Evolutionary conservation across 2,888 invertebrate species (phyloP).

Genomic region (Mylabris sibirica): DNA sequence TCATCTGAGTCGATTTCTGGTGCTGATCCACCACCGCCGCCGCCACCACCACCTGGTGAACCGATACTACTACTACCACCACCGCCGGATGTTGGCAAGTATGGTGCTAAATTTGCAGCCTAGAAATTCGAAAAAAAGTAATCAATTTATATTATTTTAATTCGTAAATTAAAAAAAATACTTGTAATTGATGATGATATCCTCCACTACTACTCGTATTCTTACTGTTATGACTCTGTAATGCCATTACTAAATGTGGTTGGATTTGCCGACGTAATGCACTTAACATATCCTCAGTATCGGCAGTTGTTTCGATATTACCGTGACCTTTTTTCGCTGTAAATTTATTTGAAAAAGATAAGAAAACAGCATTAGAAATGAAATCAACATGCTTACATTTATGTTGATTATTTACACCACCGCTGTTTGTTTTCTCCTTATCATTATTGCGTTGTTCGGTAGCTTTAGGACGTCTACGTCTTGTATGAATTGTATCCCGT

Average conservation of each 20-base stretch:
- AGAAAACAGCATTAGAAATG: no score
- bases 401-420: conserved; percentile 25
- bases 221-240: conserved; percentile 64
- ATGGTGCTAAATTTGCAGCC: conserved; percentile 60
- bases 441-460: conserved; percentile 60
- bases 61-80: conserved; percentile 43
- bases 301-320: conserved; percentile 54
- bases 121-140: conserved; percentile 32
- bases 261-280: conserved; percentile 75
- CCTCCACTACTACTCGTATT: conserved; percentile 36
- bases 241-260: conserved; percentile 73
- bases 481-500: conserved; percentile 94
- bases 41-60: conserved; percentile 48
- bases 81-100: conserved; percentile 50
- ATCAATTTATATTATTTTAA: conserved; percentile 19
- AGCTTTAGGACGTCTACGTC: conserved; percentile 85
- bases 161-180: conserved; percentile 14
- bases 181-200: conserved; percentile 33
- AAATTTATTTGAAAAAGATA: conserved; percentile 22
- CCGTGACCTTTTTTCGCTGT: conserved; percentile 47
- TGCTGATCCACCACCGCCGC: conserved; percentile 39
- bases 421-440: conserved; percentile 38
- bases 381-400: conserved; percentile 21
- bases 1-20: conserved; percentile 61
- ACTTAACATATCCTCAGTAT: conserved; percentile 71